Percentiles rank a stretch among this genome's conserved stretches.
Conservation (phyloP, 2,888 invertebrate genomes). For the Metopia argyrocephala region DNA sequence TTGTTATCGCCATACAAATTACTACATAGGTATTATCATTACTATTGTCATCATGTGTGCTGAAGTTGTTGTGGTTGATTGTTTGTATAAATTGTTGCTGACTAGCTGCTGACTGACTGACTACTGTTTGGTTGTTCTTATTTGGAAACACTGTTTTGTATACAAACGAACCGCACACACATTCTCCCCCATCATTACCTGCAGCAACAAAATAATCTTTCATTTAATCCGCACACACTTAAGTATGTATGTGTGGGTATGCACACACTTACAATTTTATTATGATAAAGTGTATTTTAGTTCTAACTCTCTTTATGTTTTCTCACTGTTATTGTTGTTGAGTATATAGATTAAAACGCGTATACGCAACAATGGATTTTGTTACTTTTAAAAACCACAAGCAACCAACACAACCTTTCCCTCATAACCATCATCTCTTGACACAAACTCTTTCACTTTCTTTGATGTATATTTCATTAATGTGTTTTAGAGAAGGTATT, state of each 20-base stretch:
- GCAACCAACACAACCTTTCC: background rate
- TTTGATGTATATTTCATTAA: too few relatives aligned
- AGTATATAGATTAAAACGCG: conserved; percentile 4
- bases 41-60: background rate
- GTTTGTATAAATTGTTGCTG: background rate
- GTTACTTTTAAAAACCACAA: background rate
- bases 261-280: background rate
- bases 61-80: background rate
- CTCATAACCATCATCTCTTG: background rate
- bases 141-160: background rate
- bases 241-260: background rate
- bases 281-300: background rate
- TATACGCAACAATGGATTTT: background rate
- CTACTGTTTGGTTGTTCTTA: background rate
- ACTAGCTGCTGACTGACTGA: background rate
- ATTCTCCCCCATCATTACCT: background rate
- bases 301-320: background rate
- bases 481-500: too few relatives aligned
- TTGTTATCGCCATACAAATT: background rate
- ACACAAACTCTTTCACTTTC: background rate
- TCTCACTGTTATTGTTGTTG: conserved; percentile 11
- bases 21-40: background rate
- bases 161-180: background rate
- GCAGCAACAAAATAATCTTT: background rate
- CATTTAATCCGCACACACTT: background rate